Conservation (phyloP, 2,113 vertebrate genomes). For the Papio anubis region DNA sequence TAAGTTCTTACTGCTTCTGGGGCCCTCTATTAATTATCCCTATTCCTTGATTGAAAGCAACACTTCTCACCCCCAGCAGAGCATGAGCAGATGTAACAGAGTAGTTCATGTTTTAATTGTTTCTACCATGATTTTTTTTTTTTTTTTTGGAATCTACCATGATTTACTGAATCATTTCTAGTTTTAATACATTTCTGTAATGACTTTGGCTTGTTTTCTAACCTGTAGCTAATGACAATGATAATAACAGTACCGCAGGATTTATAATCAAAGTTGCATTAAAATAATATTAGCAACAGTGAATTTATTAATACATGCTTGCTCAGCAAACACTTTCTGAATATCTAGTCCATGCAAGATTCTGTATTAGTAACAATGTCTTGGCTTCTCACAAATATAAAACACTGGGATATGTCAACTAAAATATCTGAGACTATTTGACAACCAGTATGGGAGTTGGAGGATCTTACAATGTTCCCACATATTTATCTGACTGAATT, state of each 20-base stretch:
- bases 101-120: slow-evolving; percentile 32
- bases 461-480: not conserved
- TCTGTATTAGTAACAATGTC: not conserved
- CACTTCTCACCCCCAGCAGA: not conserved
- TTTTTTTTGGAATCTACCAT: not conserved
- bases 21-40: not conserved
- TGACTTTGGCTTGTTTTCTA: slow-evolving; percentile 55
- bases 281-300: slow-evolving; percentile 38
- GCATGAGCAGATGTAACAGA: not conserved
- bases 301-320: slow-evolving; percentile 46
- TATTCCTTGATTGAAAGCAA: not conserved
- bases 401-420: not conserved
- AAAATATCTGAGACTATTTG: not conserved
- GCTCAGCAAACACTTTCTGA: slow-evolving; percentile 29
- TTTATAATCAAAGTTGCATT: slow-evolving; percentile 53
- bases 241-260: not conserved
- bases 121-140: not conserved
- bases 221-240: slow-evolving; percentile 34
- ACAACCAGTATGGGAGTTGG: not conserved
- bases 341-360: not conserved
- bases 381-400: not conserved
- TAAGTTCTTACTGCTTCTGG: not conserved
- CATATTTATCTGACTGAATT: not conserved
- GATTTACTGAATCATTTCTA: slow-evolving; percentile 54
- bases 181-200: slow-evolving; percentile 59